A percentile compares a stretch with the other conserved stretches of the same genome.
phyloP scores from a whole-genome alignment of 2,113 vertebrate genomes.

The Pica pica region DNA sequence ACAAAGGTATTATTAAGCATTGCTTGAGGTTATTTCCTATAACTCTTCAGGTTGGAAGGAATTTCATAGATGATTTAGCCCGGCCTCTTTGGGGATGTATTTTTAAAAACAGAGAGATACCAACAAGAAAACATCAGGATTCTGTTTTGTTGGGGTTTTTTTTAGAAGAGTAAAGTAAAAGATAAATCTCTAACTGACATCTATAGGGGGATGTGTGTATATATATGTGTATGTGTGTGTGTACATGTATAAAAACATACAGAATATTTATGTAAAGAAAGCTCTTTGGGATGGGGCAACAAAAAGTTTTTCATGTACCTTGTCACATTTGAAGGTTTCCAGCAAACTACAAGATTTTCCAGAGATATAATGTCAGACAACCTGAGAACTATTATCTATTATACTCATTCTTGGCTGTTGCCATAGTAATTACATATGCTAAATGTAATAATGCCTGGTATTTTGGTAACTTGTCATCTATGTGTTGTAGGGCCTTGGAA shows the following conservation, averaged over 20 bases:
- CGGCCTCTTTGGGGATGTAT: neutral
- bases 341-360: neutral
- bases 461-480: neutral
- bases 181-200: neutral
- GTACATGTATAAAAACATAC: neutral
- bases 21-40: neutral
- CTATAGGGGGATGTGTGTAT: neutral
- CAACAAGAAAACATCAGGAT: neutral
- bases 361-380: neutral
- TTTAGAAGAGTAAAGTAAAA: neutral
- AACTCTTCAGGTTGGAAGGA: neutral
- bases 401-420: neutral
- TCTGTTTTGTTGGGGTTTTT: neutral
- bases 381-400: neutral
- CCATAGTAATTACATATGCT: neutral
- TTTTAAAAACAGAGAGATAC: neutral
- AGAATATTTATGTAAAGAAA: neutral
- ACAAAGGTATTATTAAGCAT: neutral
- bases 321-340: neutral
- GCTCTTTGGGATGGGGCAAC: neutral
- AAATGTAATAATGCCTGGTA: neutral
- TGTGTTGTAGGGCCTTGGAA: neutral
- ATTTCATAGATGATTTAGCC: neutral
- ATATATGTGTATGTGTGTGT: fast-evolving
- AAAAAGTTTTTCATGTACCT: neutral